Evolutionary conservation across 2,113 vertebrate species (phyloP).

Genomic region (Chrysemys picta): DNA sequence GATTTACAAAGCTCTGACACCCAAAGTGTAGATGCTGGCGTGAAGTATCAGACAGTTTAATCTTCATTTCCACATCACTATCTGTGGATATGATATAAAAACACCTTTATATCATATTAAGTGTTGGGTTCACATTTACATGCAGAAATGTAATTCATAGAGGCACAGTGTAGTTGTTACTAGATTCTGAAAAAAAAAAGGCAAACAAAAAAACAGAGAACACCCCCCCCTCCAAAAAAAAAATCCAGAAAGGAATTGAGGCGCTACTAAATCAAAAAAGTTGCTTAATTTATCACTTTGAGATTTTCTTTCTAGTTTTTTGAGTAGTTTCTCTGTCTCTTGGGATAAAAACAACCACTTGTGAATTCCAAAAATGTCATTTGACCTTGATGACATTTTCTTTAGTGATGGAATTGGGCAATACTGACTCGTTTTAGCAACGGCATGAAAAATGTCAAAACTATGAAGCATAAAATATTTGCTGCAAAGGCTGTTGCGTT

Average conservation of each 20-base stretch:
- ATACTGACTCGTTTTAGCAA: not conserved
- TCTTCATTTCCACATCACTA: slow-evolving; percentile 65
- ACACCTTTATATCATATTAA: slow-evolving; percentile 15
- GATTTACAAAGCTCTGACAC: slow-evolving; percentile 44
- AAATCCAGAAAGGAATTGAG: not conserved
- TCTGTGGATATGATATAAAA: slow-evolving; percentile 23
- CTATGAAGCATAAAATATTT: slow-evolving; percentile 30
- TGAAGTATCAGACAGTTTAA: slow-evolving; percentile 48
- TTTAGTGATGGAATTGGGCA: slow-evolving; percentile 48
- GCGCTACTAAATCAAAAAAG: slow-evolving; percentile 16
- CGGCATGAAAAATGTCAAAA: slow-evolving; percentile 17
- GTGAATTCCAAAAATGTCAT: slow-evolving; percentile 39
- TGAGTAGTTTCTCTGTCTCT: not conserved
- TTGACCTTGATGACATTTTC: slow-evolving; percentile 35
- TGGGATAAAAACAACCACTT: slow-evolving; percentile 1
- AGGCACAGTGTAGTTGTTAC: slow-evolving; percentile 1
- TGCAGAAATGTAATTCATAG: slow-evolving; percentile 1
- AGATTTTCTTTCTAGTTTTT: not conserved
- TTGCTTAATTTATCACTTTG: slow-evolving; percentile 16
- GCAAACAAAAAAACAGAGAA: not conserved
- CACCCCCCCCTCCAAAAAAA: not conserved
- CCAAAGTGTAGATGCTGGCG: slow-evolving; percentile 33
- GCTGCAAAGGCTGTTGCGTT: slow-evolving; percentile 11
- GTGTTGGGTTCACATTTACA: slow-evolving; percentile 53
- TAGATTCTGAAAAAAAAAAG: not conserved